Conservation (phyloP, 1,140 invertebrate genomes). For the Sminthurides bifidus region DNA sequence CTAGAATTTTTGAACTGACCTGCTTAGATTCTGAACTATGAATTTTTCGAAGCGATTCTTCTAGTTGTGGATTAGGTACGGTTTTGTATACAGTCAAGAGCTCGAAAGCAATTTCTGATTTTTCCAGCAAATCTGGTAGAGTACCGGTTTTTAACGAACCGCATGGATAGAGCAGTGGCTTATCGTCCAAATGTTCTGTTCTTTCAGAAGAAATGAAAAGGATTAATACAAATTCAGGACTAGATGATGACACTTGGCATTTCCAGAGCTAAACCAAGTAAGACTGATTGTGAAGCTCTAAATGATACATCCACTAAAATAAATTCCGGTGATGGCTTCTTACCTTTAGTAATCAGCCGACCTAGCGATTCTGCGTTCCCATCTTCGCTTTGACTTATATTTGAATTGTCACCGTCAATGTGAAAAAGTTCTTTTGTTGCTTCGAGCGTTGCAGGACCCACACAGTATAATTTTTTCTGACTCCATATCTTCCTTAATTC, state of each 20-base stretch:
- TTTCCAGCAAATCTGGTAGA: not conserved
- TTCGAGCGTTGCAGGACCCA: slow-evolving; percentile 11
- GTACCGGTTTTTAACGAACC: slow-evolving; percentile 17
- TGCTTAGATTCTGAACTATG: no score
- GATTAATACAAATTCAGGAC: not conserved
- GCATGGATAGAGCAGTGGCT: slow-evolving; percentile 15
- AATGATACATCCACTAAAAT: no score
- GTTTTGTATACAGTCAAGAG: slow-evolving; percentile 10
- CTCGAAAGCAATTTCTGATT: not conserved
- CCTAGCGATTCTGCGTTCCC: slow-evolving; percentile 13
- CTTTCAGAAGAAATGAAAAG: not conserved
- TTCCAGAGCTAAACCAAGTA: no score
- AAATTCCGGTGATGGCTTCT: no score
- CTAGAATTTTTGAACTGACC: no score
- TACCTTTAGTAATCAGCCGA: slow-evolving; percentile 8
- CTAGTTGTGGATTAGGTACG: slow-evolving; percentile 11
- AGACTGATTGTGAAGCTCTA: no score
- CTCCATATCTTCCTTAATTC: not conserved
- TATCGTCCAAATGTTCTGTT: not conserved
- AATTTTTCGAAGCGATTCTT: not conserved
- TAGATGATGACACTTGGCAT: not conserved
- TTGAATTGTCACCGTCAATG: not conserved
- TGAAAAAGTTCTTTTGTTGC: not conserved
- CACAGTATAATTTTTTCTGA: slow-evolving; percentile 11
- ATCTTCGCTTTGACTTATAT: not conserved